Conservation (phyloP, 2,797 vertebrate genomes). For the Pristis pectinata region DNA sequence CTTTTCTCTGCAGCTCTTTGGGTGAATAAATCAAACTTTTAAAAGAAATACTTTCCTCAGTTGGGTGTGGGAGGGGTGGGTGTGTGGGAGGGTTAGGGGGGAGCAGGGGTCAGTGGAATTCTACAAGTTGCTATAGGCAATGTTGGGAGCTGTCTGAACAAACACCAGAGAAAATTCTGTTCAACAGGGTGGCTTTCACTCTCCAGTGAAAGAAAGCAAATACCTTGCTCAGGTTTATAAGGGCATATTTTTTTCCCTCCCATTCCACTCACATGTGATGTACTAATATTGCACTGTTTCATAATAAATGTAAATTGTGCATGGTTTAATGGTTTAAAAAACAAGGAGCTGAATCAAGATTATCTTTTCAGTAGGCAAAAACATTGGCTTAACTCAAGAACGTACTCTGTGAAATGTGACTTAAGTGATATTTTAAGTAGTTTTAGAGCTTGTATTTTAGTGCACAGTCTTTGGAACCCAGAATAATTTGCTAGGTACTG, state of each 20-base stretch:
- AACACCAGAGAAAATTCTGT: constrained; percentile 47
- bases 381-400: constrained; percentile 37
- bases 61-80: neutral
- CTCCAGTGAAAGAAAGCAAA: constrained; percentile 47
- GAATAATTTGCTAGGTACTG: constrained; percentile 2
- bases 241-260: constrained; percentile 52
- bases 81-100: neutral
- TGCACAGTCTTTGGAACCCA: constrained; percentile 2
- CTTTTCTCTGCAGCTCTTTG: constrained; percentile 47
- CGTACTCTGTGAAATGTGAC: constrained; percentile 38
- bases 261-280: constrained; percentile 43
- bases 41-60: constrained; percentile 38
- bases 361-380: constrained; percentile 21
- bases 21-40: constrained; percentile 49
- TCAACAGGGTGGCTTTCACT: constrained; percentile 53
- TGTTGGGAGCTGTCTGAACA: constrained; percentile 48
- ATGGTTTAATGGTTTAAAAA: constrained; percentile 36
- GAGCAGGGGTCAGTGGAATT: constrained; percentile 39
- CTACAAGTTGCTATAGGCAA: constrained; percentile 48
- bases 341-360: constrained; percentile 1
- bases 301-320: constrained; percentile 42
- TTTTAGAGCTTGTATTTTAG: constrained; percentile 23
- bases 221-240: constrained; percentile 65
- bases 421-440: constrained; percentile 29
- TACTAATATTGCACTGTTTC: constrained; percentile 62